phyloP scores from a whole-genome alignment of 1,140 invertebrate species.

The Trachelipus rathkii region DNA sequence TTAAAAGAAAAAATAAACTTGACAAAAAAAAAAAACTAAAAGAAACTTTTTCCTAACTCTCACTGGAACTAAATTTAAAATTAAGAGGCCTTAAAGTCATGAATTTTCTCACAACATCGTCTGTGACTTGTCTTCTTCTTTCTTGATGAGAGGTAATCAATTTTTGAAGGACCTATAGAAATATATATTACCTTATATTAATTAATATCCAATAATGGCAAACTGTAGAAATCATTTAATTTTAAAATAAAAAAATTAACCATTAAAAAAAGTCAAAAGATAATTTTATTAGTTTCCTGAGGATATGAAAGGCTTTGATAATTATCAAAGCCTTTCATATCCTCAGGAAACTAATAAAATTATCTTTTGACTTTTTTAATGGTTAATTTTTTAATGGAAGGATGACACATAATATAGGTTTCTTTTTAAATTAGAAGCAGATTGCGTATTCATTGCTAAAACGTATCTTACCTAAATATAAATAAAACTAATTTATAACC shows the following conservation, averaged over 20 bases:
- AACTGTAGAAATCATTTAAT: background rate
- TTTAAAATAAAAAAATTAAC: background rate
- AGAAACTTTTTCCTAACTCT: background rate
- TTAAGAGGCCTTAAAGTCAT: conserved; percentile 79
- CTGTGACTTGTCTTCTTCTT: conserved; percentile 71
- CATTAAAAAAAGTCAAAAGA: background rate
- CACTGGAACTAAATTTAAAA: conserved; percentile 38
- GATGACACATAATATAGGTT: no score
- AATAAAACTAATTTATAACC: no score
- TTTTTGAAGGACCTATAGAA: conserved; percentile 58
- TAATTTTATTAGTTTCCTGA: background rate
- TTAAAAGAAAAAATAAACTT: no score
- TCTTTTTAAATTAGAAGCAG: no score
- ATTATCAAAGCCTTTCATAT: background rate
- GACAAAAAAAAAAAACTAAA: no score
- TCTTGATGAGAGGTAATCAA: conserved; percentile 79
- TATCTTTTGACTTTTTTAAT: background rate
- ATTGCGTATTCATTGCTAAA: no score
- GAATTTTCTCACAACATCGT: conserved; percentile 76
- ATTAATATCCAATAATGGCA: background rate
- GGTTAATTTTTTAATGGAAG: background rate
- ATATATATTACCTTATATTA: background rate
- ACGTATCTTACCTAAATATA: no score
- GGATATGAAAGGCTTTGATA: background rate
- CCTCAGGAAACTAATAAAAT: background rate